phyloP scores from a whole-genome alignment of 2,797 vertebrate genomes.

The Danio choprae region DNA sequence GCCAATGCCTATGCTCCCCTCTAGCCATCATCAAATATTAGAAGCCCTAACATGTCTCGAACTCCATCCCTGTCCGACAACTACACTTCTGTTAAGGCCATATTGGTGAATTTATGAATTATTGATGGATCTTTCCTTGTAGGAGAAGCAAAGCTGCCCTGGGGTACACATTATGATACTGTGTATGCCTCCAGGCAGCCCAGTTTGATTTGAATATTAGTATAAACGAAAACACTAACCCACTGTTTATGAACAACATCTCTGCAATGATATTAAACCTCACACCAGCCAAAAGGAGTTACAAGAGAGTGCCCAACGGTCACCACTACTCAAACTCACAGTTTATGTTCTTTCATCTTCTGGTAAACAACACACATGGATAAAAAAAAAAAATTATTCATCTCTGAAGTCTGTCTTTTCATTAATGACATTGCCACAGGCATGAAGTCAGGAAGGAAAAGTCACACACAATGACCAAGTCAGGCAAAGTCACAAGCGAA shows the following conservation, averaged over 20 bases:
- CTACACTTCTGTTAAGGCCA: conserved; percentile 16
- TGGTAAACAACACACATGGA: conserved; percentile 52
- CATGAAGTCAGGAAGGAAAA: conserved; percentile 41
- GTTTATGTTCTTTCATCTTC: conserved; percentile 50
- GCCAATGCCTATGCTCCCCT: background rate
- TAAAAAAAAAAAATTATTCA: conserved; percentile 42
- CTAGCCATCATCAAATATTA: background rate
- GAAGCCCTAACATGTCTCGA: background rate
- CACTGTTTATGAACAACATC: conserved; percentile 54
- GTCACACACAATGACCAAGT: conserved; percentile 51
- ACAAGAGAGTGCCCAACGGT: conserved; percentile 15
- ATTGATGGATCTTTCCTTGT: conserved; percentile 44
- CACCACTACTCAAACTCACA: conserved; percentile 23
- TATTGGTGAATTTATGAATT: conserved; percentile 47
- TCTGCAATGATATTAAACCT: conserved; percentile 54
- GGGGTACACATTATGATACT: conserved; percentile 37
- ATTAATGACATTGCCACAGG: conserved; percentile 49
- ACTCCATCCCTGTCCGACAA: background rate
- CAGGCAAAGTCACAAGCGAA: conserved; percentile 54
- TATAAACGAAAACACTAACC: conserved; percentile 47
- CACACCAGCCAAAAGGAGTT: conserved; percentile 42
- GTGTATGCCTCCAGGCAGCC: conserved; percentile 43
- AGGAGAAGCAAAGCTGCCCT: conserved; percentile 44
- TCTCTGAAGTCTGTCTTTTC: conserved; percentile 43
- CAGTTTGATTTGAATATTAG: conserved; percentile 55